These are phyloP conservation scores for Coregonus ussuriensis DNA, from an alignment of 2,797 vertebrate species.

Conservation along the genomic window DNA sequence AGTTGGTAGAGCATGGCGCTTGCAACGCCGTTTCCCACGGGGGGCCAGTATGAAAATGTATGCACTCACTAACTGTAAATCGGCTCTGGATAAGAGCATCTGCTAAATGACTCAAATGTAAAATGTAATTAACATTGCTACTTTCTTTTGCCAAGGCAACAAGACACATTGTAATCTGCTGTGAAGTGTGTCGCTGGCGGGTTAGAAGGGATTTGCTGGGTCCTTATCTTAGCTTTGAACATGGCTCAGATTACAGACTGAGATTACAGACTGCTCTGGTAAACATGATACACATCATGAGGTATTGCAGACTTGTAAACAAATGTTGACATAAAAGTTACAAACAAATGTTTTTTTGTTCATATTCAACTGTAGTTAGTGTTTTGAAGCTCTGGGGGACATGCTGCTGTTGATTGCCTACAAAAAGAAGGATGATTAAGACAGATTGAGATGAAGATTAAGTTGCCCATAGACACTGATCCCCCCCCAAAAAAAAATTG, in stretches of 20 bases:
- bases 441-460: neutral
- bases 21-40: too few relatives aligned
- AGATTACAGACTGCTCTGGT: conserved; percentile 61
- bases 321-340: conserved; percentile 58
- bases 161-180: conserved; percentile 55
- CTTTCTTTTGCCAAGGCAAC: conserved; percentile 43
- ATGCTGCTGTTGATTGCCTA: neutral
- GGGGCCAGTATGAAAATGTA: too few relatives aligned
- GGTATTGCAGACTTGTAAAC: conserved; percentile 65
- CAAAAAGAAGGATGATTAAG: neutral
- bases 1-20: too few relatives aligned
- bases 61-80: too few relatives aligned
- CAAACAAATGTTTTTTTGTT: conserved; percentile 27
- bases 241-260: conserved; percentile 66
- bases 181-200: conserved; percentile 67
- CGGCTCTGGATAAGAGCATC: too few relatives aligned
- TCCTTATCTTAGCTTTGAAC: conserved; percentile 74
- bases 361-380: neutral
- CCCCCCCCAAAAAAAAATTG: too few relatives aligned
- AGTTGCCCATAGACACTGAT: neutral
- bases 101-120: too few relatives aligned
- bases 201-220: conserved; percentile 68
- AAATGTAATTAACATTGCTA: conserved; percentile 16
- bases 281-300: conserved; percentile 65
- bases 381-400: neutral